Evolutionary conservation across 1,140 invertebrate genomes (phyloP), one percentile per base, ranked within the genome.

Genomic region (Drosophila elegans): DNA sequence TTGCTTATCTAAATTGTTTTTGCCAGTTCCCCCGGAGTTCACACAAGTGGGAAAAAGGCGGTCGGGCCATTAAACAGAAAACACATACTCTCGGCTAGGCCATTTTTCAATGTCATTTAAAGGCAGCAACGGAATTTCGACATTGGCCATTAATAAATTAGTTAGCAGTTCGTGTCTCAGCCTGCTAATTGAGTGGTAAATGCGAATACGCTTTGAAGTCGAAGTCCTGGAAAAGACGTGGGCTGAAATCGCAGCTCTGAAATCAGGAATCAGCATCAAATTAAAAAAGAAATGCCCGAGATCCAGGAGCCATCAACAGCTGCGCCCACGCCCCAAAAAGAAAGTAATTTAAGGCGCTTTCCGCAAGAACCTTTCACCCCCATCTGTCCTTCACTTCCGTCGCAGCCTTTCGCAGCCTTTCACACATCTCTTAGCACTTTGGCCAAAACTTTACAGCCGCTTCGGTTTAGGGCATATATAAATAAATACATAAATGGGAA

Each of bases 1-100:
- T 75, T 64, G 73, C 81, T 88, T 88, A 88, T 88, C 84, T 88
- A 89, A 88, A 88, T 88, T 88, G 84, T 88, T 84, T 90, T 67
- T 21, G 16, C 16, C 16, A 21, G 32, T 54, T 71, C 48, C 12
- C 38, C 13, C 12, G 41, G 53, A 78, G 46, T 60, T 13, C 62
- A 21, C 21, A 25, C 12, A 73, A 74, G 79, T 74, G 71, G 81
- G 56, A 60, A 60, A 46, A 64, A 79, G 57, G 39, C 63, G 63
- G 74, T 57, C 51, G 75, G 67, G 45, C 72, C 80, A 88, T 88
- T 90, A 88, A 57, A 68, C 84, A 69, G 71, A 66, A 42, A 74
- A 52, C 13, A 39, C 34, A 68, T 46, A 42, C 51, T 48, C 63
- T 36, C 21, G 25, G 49, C 64, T 75, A 74, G 75, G 74, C 74